Base-by-base conservation (phyloP, 1,140 invertebrate species). In the Marisa cornuarietis region DNA sequence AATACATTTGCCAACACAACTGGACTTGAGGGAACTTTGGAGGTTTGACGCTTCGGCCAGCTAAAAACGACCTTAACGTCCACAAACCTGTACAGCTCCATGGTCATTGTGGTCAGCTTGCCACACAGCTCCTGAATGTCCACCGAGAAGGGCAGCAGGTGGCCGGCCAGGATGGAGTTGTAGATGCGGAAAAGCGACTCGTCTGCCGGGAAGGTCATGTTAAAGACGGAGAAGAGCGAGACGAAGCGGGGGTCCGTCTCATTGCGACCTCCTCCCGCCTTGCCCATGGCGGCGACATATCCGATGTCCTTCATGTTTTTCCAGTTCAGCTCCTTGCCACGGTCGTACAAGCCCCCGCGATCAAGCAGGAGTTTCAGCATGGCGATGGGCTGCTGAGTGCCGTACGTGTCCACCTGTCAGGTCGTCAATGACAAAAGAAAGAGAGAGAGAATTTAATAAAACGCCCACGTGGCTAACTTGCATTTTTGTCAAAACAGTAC, bases 321-420 rank as follows among this genome's bases (percentile, higher is more conserved):
- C 95, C 96, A 96, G 87, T 94, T 95, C 0, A 96, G 92, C 85
- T 96, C 95, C 88, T 96, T 96, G n/a, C 94, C 95, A 75, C 95
- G 91, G 91, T 96, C 95, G 88, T 96, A 97, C 83, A 96, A 93
- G 31, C 96, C 96, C 79, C 94, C 94, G 83, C 93, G 93, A 90
- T 97, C 96, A 71, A 97, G 93, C 3, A 97, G 88, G 22, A 96
- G 88, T 89, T 97, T 97, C 0, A 97, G 90, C 8, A 97, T 88
- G 0, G 96, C 96, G 79, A 97, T 96, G 0, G 96, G 96, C 87
- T 97, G 96, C 90, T 97, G 96, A 0, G 95, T 97, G 1, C 96
- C 96, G 86, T 97, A 97, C 1, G 93, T 94, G 88, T 94, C 95
- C 81, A 92, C 91, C 91, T 91, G 68, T 81, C 24, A 16, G 51